These are phyloP conservation scores for Lucilia sericata DNA, from an alignment of 1,140 invertebrate species.

Conservation along the genomic window DNA sequence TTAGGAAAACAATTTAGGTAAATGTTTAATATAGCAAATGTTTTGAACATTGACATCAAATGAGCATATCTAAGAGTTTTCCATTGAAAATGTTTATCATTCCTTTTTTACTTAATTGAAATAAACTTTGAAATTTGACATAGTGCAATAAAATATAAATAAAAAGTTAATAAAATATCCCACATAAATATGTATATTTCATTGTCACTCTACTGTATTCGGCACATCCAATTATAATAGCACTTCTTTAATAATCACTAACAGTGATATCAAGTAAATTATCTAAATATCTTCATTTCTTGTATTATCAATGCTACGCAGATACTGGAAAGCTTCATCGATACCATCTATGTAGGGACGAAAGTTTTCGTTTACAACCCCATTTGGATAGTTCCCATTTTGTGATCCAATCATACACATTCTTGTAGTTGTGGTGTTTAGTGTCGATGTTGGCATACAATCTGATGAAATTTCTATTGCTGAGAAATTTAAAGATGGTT, in stretches of 20 bases:
- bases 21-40: too few relatives aligned
- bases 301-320: constrained; percentile 52
- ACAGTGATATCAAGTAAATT: constrained; percentile 60
- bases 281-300: constrained; percentile 58
- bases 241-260: constrained; percentile 52
- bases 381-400: not conserved
- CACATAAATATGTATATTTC: too few relatives aligned
- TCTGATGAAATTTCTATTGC: not conserved
- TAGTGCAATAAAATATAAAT: too few relatives aligned
- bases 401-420: not conserved
- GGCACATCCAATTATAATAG: too few relatives aligned
- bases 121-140: too few relatives aligned
- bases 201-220: too few relatives aligned
- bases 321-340: constrained; percentile 57
- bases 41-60: too few relatives aligned
- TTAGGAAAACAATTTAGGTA: too few relatives aligned
- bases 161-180: too few relatives aligned
- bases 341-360: constrained; percentile 55
- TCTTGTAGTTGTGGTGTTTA: not conserved
- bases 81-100: too few relatives aligned
- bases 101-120: too few relatives aligned
- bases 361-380: constrained; percentile 46
- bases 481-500: constrained; percentile 11
- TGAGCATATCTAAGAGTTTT: too few relatives aligned
- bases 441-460: not conserved